These are phyloP conservation scores for Xyliphius kryptos DNA, from an alignment of 2,113 vertebrate species.

Conservation along the genomic window DNA sequence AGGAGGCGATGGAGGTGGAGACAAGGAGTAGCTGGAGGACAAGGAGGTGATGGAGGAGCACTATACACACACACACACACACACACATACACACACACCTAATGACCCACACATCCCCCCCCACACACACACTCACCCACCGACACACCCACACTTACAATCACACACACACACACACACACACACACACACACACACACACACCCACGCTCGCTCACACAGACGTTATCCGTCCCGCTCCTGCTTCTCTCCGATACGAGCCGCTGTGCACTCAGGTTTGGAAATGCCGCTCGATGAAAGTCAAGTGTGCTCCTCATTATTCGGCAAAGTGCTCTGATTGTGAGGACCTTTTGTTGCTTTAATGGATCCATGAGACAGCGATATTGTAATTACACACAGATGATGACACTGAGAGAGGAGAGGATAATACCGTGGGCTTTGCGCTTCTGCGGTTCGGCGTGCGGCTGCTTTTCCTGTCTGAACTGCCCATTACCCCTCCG, in stretches of 20 bases:
- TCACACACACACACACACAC: no score
- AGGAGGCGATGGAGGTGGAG: no score
- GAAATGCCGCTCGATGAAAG: constrained; percentile 84
- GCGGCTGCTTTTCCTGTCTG: constrained; percentile 54
- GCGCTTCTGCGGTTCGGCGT: constrained; percentile 51
- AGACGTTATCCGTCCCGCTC: no score
- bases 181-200: no score
- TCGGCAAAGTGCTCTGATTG: constrained; percentile 91
- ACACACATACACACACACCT: no score
- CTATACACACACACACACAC: no score
- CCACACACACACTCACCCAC: no score
- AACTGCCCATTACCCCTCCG: constrained; percentile 51
- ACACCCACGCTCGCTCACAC: no score
- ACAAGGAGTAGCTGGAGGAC: no score
- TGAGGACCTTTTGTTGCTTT: constrained; percentile 78
- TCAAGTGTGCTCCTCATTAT: constrained; percentile 90
- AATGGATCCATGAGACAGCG: constrained; percentile 84
- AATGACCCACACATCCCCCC: no score
- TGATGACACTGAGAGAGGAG: constrained; percentile 92
- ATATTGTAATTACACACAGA: constrained; percentile 79
- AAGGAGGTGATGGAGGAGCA: no score
- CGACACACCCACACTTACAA: no score
- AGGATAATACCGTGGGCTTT: constrained; percentile 71
- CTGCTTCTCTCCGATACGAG: constrained; percentile 32
- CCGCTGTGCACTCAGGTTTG: constrained; percentile 63